These are phyloP conservation scores for Eleutherodactylus coqui DNA, from an alignment of 2,797 vertebrate species.

Conservation along the genomic window DNA sequence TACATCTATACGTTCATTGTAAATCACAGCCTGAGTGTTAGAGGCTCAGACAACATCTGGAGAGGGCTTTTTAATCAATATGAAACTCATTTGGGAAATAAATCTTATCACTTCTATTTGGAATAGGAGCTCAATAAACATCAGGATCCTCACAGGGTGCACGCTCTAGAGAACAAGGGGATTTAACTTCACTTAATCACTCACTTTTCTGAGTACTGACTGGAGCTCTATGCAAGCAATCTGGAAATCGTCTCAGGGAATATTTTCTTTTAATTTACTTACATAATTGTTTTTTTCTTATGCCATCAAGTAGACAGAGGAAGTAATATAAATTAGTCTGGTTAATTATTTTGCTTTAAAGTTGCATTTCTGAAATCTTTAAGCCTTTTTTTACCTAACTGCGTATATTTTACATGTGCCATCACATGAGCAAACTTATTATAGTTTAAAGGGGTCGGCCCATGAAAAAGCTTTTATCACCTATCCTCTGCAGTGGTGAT, in stretches of 20 bases:
- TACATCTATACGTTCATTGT: slow-evolving; percentile 9
- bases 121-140: slow-evolving; percentile 47
- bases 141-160: slow-evolving; percentile 41
- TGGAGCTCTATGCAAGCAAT: slow-evolving; percentile 46
- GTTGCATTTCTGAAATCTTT: slow-evolving; percentile 4
- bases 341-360: slow-evolving; percentile 40
- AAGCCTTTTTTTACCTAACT: background rate
- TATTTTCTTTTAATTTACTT: slow-evolving; percentile 52
- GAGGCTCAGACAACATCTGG: slow-evolving; percentile 27
- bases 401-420: background rate
- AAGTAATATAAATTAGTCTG: slow-evolving; percentile 36
- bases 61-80: slow-evolving; percentile 31
- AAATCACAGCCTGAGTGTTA: background rate
- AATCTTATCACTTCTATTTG: slow-evolving; percentile 30
- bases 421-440: background rate
- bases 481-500: no score
- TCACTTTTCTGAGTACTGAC: slow-evolving; percentile 43
- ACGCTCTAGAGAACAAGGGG: slow-evolving; percentile 42
- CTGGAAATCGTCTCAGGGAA: slow-evolving; percentile 47
- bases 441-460: no score
- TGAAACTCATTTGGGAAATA: slow-evolving; percentile 25
- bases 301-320: slow-evolving; percentile 17
- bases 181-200: slow-evolving; percentile 49
- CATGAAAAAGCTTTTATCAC: no score
- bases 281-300: slow-evolving; percentile 46